Conservation (phyloP, 2,113 vertebrate species). For the Lasiurus cinereus region DNA sequence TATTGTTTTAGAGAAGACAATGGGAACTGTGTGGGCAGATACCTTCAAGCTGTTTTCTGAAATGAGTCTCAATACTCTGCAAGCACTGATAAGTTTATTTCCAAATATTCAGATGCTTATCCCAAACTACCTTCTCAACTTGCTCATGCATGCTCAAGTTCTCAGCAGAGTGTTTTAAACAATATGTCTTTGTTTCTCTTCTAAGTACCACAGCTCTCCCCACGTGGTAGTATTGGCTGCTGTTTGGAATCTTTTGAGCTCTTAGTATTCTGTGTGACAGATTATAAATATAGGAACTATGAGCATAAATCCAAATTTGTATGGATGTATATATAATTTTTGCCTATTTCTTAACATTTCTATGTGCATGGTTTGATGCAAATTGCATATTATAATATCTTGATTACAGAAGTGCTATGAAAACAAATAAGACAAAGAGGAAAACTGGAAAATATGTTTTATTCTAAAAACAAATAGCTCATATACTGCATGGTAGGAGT, state of each 20-base stretch:
- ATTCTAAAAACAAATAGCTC: constrained; percentile 28
- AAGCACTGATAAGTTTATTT: constrained; percentile 76
- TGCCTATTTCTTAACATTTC: not conserved
- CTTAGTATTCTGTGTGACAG: not conserved
- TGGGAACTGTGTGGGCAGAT: constrained; percentile 76
- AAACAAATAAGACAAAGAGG: not conserved
- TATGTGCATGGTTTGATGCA: not conserved
- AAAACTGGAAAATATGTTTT: not conserved
- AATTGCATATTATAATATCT: not conserved
- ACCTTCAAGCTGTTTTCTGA: constrained; percentile 68
- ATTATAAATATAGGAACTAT: not conserved
- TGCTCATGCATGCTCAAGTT: constrained; percentile 60
- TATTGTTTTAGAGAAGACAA: constrained; percentile 58
- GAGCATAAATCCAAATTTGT: not conserved
- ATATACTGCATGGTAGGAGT: not conserved
- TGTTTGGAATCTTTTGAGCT: not conserved
- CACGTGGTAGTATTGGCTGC: not conserved
- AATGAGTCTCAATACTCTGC: constrained; percentile 20
- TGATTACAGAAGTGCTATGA: not conserved
- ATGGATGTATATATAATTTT: not conserved
- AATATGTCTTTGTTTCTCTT: constrained; percentile 37
- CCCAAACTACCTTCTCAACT: constrained; percentile 59
- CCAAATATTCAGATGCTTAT: constrained; percentile 66
- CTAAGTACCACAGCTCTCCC: not conserved
- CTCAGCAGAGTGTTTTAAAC: constrained; percentile 21